Percentiles rank a stretch among this genome's conserved stretches.
phyloP scores from a whole-genome alignment of 2,113 vertebrate species.

The Turdus rufiventris region DNA sequence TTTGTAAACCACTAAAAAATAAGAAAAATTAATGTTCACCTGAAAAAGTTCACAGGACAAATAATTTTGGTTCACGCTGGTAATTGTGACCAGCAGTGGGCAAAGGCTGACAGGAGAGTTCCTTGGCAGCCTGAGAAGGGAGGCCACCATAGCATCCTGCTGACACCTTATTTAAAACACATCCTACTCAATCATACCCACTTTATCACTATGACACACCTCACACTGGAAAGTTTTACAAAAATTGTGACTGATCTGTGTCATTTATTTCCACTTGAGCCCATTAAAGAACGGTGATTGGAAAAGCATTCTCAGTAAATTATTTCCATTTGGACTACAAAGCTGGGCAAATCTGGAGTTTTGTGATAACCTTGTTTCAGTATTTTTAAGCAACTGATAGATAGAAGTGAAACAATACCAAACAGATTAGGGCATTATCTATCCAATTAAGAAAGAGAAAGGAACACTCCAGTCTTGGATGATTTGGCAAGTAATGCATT shows the following conservation, averaged over 20 bases:
- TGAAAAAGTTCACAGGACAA: conserved; percentile 51
- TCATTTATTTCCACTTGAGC: conserved; percentile 67
- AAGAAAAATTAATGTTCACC: conserved; percentile 40
- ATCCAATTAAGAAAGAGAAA: conserved; percentile 7
- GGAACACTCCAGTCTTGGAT: background rate
- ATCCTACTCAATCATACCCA: background rate
- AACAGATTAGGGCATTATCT: conserved; percentile 26
- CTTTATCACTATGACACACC: conserved; percentile 33
- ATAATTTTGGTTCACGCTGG: conserved; percentile 62
- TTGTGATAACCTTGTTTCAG: conserved; percentile 1
- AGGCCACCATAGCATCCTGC: conserved; percentile 32
- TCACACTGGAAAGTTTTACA: background rate
- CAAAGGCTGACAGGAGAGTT: conserved; percentile 39
- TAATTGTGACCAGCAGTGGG: conserved; percentile 50
- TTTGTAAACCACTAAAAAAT: background rate
- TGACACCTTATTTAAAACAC: conserved; percentile 33
- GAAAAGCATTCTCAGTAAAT: background rate
- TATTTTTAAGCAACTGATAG: conserved; percentile 17
- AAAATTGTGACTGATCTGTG: background rate
- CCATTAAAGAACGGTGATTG: conserved; percentile 52
- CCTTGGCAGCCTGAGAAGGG: conserved; percentile 31
- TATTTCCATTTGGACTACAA: conserved; percentile 1
- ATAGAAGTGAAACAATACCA: background rate
- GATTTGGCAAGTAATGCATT: background rate
- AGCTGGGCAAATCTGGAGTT: conserved; percentile 9